Base-by-base conservation (phyloP, 2,113 vertebrate genomes). In the Ondatra zibethicus region DNA sequence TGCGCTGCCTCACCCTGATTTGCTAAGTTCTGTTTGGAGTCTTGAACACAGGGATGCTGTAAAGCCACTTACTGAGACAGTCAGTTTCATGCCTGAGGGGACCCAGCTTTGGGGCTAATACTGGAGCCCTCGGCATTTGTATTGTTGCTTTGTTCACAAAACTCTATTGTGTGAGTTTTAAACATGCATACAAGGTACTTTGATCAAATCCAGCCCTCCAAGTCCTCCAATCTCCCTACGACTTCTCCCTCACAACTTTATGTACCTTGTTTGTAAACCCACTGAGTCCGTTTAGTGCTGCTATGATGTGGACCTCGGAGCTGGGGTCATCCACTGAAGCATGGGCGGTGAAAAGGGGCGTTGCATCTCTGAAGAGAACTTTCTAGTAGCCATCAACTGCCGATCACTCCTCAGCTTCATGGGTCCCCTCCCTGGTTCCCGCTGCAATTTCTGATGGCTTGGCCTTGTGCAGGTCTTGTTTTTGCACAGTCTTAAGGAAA, bases 161-260 rank as follows among this genome's bases (percentile, higher is more conserved):
- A 82, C 25, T n/a, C 58, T 58, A n/a, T n/a, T 81, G 50, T n/a
- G 9, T 7, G 52, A 61, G 21, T 27, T 82, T 27, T 25, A 39
- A 82, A 39, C 19, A 25, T 25, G 4, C 31, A 7, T 25, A 55
- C 50, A 55, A 12, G 23, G 52, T 27, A 27, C 21, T 75, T 75
- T 42, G 39, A 75, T 66, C 39, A 17, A 17, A 33, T 33, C 33
- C 1, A 11, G 14, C 61, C 6, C 23, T 47, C 6, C 45, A 47
- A 47, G 45, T 58, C 55, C 21, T 31, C 27, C 45, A 12, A 29
- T 29, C 12, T 42, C 19, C 82, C 29, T 8, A 4, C 27, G 6
- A 14, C 14, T 9, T 42, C 8, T 11, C 58, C 16, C 5, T 4
- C 55, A n/a, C 7, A 1, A 13, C 10, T 61, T 82, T 3, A 2